Conservation (phyloP, 2,888 invertebrate genomes). For the Oligia fasciuncula region DNA sequence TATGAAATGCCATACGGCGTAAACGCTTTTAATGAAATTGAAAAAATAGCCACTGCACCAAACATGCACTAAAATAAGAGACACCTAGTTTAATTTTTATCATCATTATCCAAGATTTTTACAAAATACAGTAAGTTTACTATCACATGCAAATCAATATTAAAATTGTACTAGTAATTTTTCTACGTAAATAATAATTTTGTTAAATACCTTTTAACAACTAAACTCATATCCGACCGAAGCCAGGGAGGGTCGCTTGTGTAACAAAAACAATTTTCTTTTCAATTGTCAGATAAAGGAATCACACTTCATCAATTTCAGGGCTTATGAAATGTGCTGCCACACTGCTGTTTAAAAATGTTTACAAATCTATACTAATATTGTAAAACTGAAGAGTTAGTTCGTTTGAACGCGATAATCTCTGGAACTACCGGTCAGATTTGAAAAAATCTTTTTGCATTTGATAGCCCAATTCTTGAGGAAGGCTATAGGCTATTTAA, state of each 20-base stretch:
- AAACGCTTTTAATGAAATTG: too few species aligned
- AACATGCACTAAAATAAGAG: background rate
- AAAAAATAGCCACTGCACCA: too few species aligned
- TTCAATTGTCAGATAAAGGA: slow-evolving; percentile 23
- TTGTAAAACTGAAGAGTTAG: too few species aligned
- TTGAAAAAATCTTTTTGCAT: too few species aligned
- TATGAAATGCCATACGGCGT: too few species aligned
- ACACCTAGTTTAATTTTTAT: too few species aligned
- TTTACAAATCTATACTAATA: too few species aligned
- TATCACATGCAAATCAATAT: slow-evolving; percentile 23
- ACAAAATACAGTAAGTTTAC: background rate
- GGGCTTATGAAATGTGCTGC: background rate
- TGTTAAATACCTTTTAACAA: slow-evolving; percentile 51
- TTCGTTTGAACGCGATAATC: too few species aligned
- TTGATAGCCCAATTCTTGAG: too few species aligned
- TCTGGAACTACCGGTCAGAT: too few species aligned
- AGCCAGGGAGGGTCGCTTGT: slow-evolving; percentile 47
- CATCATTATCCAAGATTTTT: background rate
- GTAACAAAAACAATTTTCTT: slow-evolving; percentile 42
- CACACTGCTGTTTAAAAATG: too few species aligned
- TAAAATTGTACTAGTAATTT: background rate
- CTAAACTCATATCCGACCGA: slow-evolving; percentile 35
- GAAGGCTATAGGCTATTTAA: too few species aligned
- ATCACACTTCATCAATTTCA: background rate
- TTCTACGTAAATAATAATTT: background rate